Base-by-base conservation (phyloP, 1,140 invertebrate species). In the Parapsyche elsis region DNA sequence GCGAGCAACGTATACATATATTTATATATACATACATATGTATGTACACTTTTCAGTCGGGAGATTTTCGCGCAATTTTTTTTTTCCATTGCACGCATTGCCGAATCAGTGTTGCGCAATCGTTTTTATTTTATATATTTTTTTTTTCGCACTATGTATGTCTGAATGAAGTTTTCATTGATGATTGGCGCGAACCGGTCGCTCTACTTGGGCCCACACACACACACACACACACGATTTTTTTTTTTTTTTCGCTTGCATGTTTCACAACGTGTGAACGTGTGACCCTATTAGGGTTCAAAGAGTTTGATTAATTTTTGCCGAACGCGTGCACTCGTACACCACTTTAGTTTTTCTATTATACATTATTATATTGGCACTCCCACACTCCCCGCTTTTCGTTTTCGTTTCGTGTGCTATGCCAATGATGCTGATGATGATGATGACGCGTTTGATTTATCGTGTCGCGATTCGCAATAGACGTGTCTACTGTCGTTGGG, bases 261-360 rank as follows among this genome's bases (percentile, higher is more conserved):
- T 7, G 49, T 75, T 4, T 75, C 38, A 46, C 46, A 75, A 53
- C n/a, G 26, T 73, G 71, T 49, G 73, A 75, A 75, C 64, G 64
- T 73, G 71, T 75, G 73, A 75, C 73, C 73, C 73, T 75, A 75
- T 75, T 75, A 57, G 53, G 73, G 73, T 75, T 75, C 73, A 75
- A 75, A 75, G 19, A 2, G 73, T 59, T 57, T 75, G 26, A 75
- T 75, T 75, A 53, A 75, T 75, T 26, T n/a, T 46, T 24, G 24
- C 24, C 64, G 64, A 53, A 53, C 16, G 49, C 12, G 2, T 53
- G 21, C 23, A 23, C 64, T 26, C 24, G 26, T 67, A 23, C 16
- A 53, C 30, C 30, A 38, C 30, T 7, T 1, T 38, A 38, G 30
- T 7, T 7, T 1, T 38, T 38, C 30, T 21, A 16, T 53, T 53